Conservation (phyloP, 2,797 vertebrate species). For the Malacoraja senta region DNA sequence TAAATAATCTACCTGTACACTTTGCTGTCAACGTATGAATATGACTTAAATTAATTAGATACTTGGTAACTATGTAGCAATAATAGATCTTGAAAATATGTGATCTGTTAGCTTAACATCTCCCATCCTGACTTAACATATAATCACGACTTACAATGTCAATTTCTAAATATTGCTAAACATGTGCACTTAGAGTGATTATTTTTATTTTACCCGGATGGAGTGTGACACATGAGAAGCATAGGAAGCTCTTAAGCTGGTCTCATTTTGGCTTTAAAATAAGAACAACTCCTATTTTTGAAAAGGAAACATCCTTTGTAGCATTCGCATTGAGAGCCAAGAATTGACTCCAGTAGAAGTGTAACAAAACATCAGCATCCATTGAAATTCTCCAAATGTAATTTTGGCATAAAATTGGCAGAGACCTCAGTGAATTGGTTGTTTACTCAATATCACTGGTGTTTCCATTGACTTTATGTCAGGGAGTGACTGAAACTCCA, state of each 20-base stretch:
- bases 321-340: not conserved
- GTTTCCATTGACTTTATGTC: not conserved
- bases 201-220: not conserved
- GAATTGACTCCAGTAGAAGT: not conserved
- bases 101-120: not conserved
- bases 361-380: not conserved
- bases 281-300: not conserved
- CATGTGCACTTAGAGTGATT: not conserved
- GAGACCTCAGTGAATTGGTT: not conserved
- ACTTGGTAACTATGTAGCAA: not conserved
- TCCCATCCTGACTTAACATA: not conserved
- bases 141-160: slow-evolving; percentile 26
- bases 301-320: not conserved
- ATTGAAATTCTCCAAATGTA: not conserved
- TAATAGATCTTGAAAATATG: not conserved
- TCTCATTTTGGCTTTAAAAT: slow-evolving; percentile 8
- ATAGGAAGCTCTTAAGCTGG: not conserved
- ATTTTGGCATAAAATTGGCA: not conserved
- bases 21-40: not conserved
- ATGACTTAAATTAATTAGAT: not conserved
- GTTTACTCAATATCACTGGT: not conserved
- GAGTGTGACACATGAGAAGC: not conserved
- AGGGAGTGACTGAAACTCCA: too few species aligned
- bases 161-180: slow-evolving; percentile 22
- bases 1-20: not conserved